Evolutionary conservation across 2,797 vertebrate genomes (phyloP), one percentile per base, ranked within the genome.

Genomic region (Denticeps clupeoides): DNA sequence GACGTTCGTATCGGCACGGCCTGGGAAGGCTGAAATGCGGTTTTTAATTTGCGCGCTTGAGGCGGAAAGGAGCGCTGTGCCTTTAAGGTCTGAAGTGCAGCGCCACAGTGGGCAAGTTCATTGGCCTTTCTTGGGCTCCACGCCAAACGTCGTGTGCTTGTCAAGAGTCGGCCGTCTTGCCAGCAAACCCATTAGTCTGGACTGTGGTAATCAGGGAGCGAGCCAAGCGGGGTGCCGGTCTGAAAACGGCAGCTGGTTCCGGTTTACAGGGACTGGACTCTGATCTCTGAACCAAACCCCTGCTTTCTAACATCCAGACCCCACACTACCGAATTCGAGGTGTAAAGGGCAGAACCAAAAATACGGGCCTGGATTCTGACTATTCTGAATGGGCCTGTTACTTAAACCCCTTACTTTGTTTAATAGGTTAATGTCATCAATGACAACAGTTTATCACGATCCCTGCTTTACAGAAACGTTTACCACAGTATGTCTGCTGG

Each of bases 121-220:
- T 56, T 49, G 46, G 33, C 45, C 48, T 58, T 40, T 46, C 41
- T 55, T 50, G 25, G 61, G 57, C 47, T 5, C n/a, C 5, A 37
- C 51, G 54, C 58, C 62, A 64, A 56, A 38, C 47, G 35, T 29
- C 24, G 46, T 46, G 47, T 51, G 32, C 38, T 40, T 57, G 53
- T 53, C 40, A 54, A 49, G 49, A 29, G 54, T 44, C 32, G 38
- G 23, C 42, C 23, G 12, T 10, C 16, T 41, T 40, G 40, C 49
- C 58, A 55, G 25, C n/a, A 49, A 29, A 60, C 53, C 47, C 51
- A 60, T 64, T 60, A 55, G 55, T 46, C 41, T 57, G 57, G 54
- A 54, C 55, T 54, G 38, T 19, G 19, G 33, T 47, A 25, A 29
- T 51, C 45, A 52, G 25, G 25, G 23, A 45, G 16, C 18, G 18